Base-by-base conservation (phyloP, 2,888 invertebrate species). In the Andrena minutula region DNA sequence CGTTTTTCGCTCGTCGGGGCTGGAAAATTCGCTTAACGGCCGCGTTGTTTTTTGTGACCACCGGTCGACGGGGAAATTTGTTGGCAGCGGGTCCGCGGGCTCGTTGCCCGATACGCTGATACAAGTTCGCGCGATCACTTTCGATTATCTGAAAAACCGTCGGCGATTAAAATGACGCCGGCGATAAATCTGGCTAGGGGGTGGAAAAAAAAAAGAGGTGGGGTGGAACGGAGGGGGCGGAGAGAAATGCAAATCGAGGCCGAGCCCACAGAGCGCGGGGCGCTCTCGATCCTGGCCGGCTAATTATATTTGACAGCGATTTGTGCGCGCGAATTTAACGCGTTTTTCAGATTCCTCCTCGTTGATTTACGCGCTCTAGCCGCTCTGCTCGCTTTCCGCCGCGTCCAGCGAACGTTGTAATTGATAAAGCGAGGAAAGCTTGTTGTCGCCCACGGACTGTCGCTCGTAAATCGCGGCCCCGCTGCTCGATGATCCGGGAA, bases 271-370 rank as follows among this genome's bases (percentile, higher is more conserved):
- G 60, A 49, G 16, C 16, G 23, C 6, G 3, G 16, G 20, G 7
- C 41, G 30, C 16, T 26, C 35, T 23, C 64, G 32, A n/a, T 41
- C 56, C 56, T 26, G 66, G 7, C 4, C 35, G 75, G 75, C 83
- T 82, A 84, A 84, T 83, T 83, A 83, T 75, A 84, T 84, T 84
- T 79, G 83, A 75, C 83, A 64, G 58, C 66, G 78, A 83, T 83
- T 77, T 82, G 82, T 74, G 71, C 56, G 28, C 58, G 56, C n/a
- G 73, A 60, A 65, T 82, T 81, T 69, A 60, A 53, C 64, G 83
- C 68, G 77, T 78, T 83, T 82, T 82, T 77, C 68, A 75, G 77
- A 83, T 82, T 82, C 70, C 74, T 26, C 41, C 49, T 6, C 47
- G 53, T 71, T 83, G 83, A 83, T 83, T 83, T 83, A 83, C 74